These are phyloP conservation scores for Ladona fulva DNA, from an alignment of 1,140 invertebrate genomes.

Conservation along the genomic window DNA sequence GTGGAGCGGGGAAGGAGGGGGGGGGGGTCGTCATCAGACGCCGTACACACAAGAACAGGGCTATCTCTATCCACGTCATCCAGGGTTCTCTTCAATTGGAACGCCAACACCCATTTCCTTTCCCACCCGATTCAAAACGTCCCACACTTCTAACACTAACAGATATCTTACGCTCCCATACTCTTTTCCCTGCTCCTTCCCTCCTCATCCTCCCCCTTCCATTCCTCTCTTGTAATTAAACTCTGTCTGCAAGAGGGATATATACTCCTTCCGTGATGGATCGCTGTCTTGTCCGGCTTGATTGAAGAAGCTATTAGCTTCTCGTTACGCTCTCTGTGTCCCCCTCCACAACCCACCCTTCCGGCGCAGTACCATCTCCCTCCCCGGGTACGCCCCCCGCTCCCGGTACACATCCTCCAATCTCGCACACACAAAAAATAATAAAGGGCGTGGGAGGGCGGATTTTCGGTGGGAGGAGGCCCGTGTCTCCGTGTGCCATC, in stretches of 20 bases:
- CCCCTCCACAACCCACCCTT: background rate
- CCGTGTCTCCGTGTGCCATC: background rate
- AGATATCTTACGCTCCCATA: background rate
- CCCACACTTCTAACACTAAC: background rate
- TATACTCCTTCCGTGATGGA: background rate
- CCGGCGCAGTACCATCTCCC: background rate
- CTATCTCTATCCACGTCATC: background rate
- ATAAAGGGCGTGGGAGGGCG: background rate
- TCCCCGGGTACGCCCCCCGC: background rate
- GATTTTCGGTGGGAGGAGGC: background rate
- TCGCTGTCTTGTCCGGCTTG: slow-evolving; percentile 6
- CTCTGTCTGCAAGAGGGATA: slow-evolving; percentile 3
- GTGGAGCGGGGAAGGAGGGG: background rate
- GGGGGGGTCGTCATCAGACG: background rate
- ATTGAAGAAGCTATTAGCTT: slow-evolving; percentile 10
- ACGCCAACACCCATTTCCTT: background rate
- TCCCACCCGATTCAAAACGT: background rate
- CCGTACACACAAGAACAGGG: background rate
- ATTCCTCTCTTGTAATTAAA: background rate
- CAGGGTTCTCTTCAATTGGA: background rate
- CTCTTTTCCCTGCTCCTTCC: background rate
- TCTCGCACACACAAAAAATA: background rate
- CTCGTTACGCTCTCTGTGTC: background rate
- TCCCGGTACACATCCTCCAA: background rate
- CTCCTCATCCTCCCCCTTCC: background rate